Conservation (phyloP, 2,113 vertebrate species). For the Chamaea fasciata region DNA sequence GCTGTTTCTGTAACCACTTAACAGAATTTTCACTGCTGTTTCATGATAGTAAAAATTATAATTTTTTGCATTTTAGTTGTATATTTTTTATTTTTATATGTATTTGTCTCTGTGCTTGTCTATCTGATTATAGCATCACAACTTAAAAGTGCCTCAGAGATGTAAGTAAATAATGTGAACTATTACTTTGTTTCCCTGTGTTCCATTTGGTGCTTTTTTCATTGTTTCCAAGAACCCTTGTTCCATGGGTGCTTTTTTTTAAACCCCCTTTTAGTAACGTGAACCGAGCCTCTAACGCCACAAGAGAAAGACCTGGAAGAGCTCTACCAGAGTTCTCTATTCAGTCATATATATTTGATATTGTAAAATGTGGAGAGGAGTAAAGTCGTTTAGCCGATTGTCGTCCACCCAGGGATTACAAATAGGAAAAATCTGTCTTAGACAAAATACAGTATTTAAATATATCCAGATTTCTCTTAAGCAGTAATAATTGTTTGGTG, state of each 20-base stretch:
- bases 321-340: background rate
- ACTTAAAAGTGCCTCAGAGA: background rate
- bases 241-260: background rate
- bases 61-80: background rate
- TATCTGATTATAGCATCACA: background rate
- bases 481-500: background rate
- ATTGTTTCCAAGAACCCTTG: background rate
- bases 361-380: background rate
- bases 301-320: background rate
- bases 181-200: background rate
- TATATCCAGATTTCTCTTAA: background rate
- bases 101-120: background rate
- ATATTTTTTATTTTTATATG: background rate
- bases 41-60: background rate
- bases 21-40: background rate
- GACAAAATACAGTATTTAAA: background rate
- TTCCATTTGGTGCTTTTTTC: background rate
- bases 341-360: background rate
- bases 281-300: background rate
- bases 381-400: background rate
- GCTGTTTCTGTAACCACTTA: background rate
- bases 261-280: accelerated
- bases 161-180: background rate
- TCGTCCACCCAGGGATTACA: background rate
- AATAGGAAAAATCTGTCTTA: background rate